Evolutionary conservation across 2,113 vertebrate species (phyloP), one percentile per base, ranked within the genome.

Genomic region (Myiozetetes cayanensis): DNA sequence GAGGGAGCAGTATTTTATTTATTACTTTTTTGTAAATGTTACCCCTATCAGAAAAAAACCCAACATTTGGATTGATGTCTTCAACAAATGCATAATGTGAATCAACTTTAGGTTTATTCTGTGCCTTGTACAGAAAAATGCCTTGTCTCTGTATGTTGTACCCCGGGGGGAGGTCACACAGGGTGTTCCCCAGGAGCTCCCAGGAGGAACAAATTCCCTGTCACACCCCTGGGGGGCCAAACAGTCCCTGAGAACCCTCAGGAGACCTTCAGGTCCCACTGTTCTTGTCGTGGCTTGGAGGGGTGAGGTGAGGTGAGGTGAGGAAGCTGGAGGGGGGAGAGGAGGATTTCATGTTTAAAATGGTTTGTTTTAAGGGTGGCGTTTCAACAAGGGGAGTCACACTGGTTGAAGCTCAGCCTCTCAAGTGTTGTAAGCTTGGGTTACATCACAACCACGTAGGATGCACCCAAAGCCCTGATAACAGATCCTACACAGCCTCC

Each of bases 101-200:
- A 37, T 17, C 12, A 18, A 2, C 7, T 47, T 23, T 20, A 23
- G 14, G 15, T 28, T 76, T 58, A 1, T 49, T 39, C 30, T 12
- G 4, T 62, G 39, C 49, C 39, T 68, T 6, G 14, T 18, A 5
- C 52, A 82, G 52, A 78, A 41, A 71, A 74, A 35, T 4, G 14
- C 20, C 39, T 72, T 1, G 0, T 49, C 14, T 73, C 30, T 20
- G 1, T 2, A 1, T 14, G 46, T 3, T 59, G 17, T 53, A n/a
- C 30, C 33, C 0, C 3, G 17, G 35, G 25, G 35, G 15, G 6
- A 3, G 12, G 5, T 30, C 14, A 25, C 31, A 3, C 17, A 35
- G 46, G 16, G 35, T 52, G 56, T 52, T 31, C 37, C 33, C 25
- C 30, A 10, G 75, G 27, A 63, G 74, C 35, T 81, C 41, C 31